These are phyloP conservation scores for Ceyx cyanopectus DNA, from an alignment of 2,113 vertebrate species.

Conservation along the genomic window DNA sequence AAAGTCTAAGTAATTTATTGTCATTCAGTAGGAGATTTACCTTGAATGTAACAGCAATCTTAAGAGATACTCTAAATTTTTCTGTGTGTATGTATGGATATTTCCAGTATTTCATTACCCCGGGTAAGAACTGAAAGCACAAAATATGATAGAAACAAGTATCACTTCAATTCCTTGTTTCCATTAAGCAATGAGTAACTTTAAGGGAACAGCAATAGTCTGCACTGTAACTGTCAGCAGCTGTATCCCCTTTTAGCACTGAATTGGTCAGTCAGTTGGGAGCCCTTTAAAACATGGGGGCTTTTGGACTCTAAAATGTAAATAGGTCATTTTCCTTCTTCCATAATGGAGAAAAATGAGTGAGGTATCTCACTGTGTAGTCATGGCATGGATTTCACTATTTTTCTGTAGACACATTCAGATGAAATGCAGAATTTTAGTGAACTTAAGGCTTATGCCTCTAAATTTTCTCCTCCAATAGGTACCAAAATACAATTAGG, in stretches of 20 bases:
- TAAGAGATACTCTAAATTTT: not conserved
- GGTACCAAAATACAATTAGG: not conserved
- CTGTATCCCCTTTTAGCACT: not conserved
- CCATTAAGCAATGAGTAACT: not conserved
- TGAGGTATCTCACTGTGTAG: not conserved
- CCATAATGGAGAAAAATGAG: slow-evolving; percentile 5
- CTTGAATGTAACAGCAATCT: not conserved
- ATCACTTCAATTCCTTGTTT: not conserved
- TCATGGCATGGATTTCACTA: not conserved
- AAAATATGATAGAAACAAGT: not conserved
- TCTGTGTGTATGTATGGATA: not conserved
- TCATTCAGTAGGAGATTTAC: not conserved
- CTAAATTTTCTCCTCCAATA: not conserved
- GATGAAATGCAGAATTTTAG: not conserved
- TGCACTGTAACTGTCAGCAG: not conserved
- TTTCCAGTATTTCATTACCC: not conserved
- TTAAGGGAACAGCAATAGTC: not conserved
- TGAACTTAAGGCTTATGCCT: not conserved
- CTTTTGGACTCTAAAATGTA: not conserved
- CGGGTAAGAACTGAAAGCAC: not conserved
- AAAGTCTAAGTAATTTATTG: not conserved
- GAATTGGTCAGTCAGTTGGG: slow-evolving; percentile 2
- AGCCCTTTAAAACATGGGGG: not conserved
- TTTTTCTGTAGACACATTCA: not conserved
- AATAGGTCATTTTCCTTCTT: not conserved